Base-by-base conservation (phyloP, 2,797 vertebrate genomes). In the Parambassis ranga region DNA sequence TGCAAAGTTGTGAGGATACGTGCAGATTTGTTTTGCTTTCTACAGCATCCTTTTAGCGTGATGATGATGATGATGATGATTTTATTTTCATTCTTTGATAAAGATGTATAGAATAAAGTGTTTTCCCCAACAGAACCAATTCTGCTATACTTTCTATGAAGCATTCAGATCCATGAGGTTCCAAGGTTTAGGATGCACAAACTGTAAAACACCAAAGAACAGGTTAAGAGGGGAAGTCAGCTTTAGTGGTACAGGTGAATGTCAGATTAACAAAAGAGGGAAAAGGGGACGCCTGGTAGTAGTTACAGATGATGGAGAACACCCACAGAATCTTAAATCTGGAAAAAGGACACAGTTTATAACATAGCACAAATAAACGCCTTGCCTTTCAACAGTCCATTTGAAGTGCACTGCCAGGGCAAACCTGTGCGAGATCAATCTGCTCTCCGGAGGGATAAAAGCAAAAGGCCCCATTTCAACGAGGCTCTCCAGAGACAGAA, bases 401-500 rank as follows among this genome's bases (percentile, higher is more conserved):
- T 83, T 88, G 81, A 75, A 86, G 68, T 65, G 64, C 57, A 61
- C 43, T 35, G 75, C 70, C 69, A 42, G 71, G 10, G 41, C 50
- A 61, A 73, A 83, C 85, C 82, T 85, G 75, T 16, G 23, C 38
- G 31, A 85, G 79, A 84, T 85, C 79, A 85, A 79, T 79, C 80
- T 81, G 79, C 59, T 71, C 77, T 69, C 72, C 23, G 6, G 31
- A 64, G 57, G 76, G 79, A 83, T 79, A 70, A 79, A 81, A 76
- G 74, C 70, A 72, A 67, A 70, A 75, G 71, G 71, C 66, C 75
- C 78, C 78, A 65, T 83, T 90, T 86, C 80, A 85, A 71, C 66
- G 48, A 76, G 69, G 55, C 79, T 85, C 84, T 81, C 71, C 52
- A 81, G 84, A 81, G 85, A 87, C 85, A 87, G 85, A 66, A 64